Conservation (phyloP, 1,140 invertebrate species). For the Dendroctonus valens region DNA sequence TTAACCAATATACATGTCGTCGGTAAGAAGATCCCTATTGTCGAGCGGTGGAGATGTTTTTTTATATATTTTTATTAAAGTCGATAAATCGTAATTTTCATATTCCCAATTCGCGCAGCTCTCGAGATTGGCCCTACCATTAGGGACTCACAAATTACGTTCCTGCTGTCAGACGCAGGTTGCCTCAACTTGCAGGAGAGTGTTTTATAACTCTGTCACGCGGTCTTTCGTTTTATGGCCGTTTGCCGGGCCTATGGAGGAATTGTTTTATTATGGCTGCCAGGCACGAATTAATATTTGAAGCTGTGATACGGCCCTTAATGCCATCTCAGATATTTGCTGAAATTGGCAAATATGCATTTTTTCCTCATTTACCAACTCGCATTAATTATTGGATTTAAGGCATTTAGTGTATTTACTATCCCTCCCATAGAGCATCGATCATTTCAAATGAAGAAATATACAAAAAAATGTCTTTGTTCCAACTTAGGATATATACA, state of each 20-base stretch:
- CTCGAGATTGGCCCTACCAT: constrained; percentile 35
- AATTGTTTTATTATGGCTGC: constrained; percentile 32
- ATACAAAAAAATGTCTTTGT: too few relatives aligned
- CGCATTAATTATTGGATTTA: too few relatives aligned
- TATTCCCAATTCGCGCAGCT: constrained; percentile 41
- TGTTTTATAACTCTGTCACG: constrained; percentile 40
- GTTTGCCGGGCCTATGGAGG: constrained; percentile 26
- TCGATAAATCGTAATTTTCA: constrained; percentile 42
- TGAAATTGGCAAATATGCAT: too few relatives aligned
- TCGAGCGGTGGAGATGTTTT: constrained; percentile 12
- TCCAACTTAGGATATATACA: too few relatives aligned
- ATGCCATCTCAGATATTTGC: neutral
- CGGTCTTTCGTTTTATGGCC: constrained; percentile 29
- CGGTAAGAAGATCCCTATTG: constrained; percentile 24
- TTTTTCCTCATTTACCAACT: too few relatives aligned
- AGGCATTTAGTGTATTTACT: too few relatives aligned
- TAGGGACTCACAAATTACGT: constrained; percentile 42
- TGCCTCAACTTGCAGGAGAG: constrained; percentile 35
- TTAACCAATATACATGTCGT: constrained; percentile 16
- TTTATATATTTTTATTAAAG: constrained; percentile 37
- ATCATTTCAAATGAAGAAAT: too few relatives aligned
- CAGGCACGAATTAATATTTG: constrained; percentile 27
- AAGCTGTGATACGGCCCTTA: constrained; percentile 15
- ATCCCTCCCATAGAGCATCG: too few relatives aligned
- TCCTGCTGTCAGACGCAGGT: constrained; percentile 39